Evolutionary conservation across 2,888 invertebrate genomes (phyloP).

Genomic region (Tipula confusa): DNA sequence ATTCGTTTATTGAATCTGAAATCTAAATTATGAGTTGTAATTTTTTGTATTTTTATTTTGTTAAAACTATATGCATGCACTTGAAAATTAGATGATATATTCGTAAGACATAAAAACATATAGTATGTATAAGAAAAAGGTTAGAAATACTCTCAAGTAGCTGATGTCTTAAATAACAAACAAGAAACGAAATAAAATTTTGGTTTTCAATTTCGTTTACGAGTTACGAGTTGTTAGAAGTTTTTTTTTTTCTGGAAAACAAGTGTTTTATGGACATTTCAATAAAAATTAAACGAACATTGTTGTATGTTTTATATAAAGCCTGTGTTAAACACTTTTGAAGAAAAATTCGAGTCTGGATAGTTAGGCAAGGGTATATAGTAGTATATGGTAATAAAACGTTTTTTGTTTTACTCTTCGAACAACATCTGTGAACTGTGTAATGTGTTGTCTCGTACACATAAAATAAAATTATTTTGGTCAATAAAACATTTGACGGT

Average conservation of each 20-base stretch:
- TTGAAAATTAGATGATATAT: constrained; percentile 1
- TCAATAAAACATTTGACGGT: not conserved
- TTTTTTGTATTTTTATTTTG: not conserved
- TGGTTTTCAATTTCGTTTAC: not conserved
- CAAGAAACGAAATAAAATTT: not conserved
- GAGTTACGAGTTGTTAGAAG: not conserved
- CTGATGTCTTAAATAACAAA: constrained; percentile 21
- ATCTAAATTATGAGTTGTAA: not conserved
- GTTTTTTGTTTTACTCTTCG: too few species aligned
- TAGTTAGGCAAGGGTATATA: not conserved
- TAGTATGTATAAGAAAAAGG: constrained; percentile 21
- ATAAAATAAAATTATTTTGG: not conserved
- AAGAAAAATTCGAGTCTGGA: not conserved
- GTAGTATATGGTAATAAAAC: not conserved
- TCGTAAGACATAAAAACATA: not conserved
- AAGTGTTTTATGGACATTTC: constrained; percentile 5
- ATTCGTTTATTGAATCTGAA: not conserved
- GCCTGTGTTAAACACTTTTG: not conserved
- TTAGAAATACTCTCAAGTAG: constrained; percentile 29
- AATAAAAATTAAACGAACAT: not conserved
- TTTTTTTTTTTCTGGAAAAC: not conserved
- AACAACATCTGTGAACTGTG: not conserved
- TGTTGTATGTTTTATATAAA: not conserved
- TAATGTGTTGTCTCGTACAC: not conserved
- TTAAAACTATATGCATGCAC: not conserved